Evolutionary conservation across 53 echinoderm and acorn worm genomes (phyloP).

Genomic region (Patiria pectinifera): DNA sequence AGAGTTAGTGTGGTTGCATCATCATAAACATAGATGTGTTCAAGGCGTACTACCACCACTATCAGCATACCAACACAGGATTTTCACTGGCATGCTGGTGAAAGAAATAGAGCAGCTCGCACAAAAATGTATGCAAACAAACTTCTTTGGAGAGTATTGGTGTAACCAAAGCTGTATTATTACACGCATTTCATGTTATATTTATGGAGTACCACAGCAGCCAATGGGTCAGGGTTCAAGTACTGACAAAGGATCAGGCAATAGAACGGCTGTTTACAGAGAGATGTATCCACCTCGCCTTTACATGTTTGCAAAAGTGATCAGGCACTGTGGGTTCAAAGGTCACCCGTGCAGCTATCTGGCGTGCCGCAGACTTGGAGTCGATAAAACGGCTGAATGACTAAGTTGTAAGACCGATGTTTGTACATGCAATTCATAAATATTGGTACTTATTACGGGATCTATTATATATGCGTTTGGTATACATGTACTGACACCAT

Average conservation of each 20-base stretch:
- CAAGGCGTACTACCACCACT: no score
- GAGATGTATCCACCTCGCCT: slow-evolving; percentile 31
- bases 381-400: background rate
- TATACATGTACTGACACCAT: background rate
- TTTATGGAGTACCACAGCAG: slow-evolving; percentile 26
- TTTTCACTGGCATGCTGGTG: background rate
- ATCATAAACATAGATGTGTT: no score
- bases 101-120: background rate
- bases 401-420: background rate
- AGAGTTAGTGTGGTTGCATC: no score
- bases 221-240: slow-evolving; percentile 52
- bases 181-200: slow-evolving; percentile 30
- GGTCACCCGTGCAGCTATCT: background rate
- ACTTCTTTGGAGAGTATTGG: slow-evolving; percentile 11
- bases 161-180: background rate
- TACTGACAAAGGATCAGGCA: slow-evolving; percentile 46
- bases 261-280: slow-evolving; percentile 44
- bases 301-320: slow-evolving; percentile 64
- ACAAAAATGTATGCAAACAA: slow-evolving; percentile 12
- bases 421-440: background rate
- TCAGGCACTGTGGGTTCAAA: slow-evolving; percentile 47
- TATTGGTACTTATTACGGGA: background rate
- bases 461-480: background rate
- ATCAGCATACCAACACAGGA: no score
- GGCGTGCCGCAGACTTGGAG: background rate